phyloP scores from a whole-genome alignment of 2,888 invertebrate genomes.

The Lithophane socia region DNA sequence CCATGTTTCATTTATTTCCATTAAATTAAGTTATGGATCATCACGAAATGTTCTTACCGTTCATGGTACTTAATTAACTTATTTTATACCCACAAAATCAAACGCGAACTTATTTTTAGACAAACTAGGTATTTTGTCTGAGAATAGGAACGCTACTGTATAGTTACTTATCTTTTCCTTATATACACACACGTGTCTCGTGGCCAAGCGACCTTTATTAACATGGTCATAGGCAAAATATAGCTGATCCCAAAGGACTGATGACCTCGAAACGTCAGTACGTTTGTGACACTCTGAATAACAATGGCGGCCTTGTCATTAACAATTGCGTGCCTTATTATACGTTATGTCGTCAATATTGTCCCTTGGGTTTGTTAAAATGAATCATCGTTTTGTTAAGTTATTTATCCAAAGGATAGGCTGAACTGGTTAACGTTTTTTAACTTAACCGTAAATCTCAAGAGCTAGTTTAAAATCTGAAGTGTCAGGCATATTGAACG shows the following conservation, averaged over 20 bases:
- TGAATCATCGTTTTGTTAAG: conserved; percentile 41
- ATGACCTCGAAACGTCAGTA: conserved; percentile 51
- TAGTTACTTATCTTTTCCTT: not conserved
- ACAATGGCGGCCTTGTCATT: conserved; percentile 64
- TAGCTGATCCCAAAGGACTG: conserved; percentile 51
- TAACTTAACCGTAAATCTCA: not conserved
- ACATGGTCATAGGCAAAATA: conserved; percentile 25
- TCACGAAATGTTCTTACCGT: not conserved
- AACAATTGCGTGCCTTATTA: conserved; percentile 58
- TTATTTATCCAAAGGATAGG: conserved; percentile 1
- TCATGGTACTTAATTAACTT: too few relatives aligned
- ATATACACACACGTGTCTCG: not conserved
- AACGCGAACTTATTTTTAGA: not conserved
- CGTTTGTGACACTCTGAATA: conserved; percentile 59
- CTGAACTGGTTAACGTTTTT: not conserved
- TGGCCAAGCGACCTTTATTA: conserved; percentile 37
- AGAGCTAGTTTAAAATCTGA: not conserved
- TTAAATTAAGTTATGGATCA: not conserved
- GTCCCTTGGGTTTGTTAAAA: conserved; percentile 47
- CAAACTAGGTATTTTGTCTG: not conserved
- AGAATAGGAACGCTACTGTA: not conserved
- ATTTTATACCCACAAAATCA: not conserved
- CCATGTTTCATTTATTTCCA: not conserved
- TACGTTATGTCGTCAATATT: conserved; percentile 30
- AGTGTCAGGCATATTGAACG: not conserved